Conservation (phyloP, 2,888 invertebrate species). For the Acrocyrtus sp. region DNA sequence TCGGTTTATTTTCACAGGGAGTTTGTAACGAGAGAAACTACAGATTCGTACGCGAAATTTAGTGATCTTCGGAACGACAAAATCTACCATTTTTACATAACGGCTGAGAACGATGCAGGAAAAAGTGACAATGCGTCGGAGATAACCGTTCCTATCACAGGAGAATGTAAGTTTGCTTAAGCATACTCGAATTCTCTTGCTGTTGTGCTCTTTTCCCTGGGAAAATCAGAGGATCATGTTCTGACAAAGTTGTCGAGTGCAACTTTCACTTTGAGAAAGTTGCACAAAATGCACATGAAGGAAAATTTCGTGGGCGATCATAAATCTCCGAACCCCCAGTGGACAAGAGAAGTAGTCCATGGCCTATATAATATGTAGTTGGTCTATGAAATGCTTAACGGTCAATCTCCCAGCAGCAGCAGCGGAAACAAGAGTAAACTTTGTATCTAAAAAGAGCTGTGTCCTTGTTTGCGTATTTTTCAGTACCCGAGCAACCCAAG, state of each 20-base stretch:
- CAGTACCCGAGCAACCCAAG: slow-evolving; percentile 69
- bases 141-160: slow-evolving; percentile 73
- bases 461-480: slow-evolving; percentile 31
- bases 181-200: not conserved
- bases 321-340: not conserved
- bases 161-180: slow-evolving; percentile 69
- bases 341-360: not conserved
- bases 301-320: too few species aligned
- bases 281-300: too few species aligned
- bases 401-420: too few species aligned
- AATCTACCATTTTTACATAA: slow-evolving; percentile 71
- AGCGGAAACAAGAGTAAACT: too few species aligned
- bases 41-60: slow-evolving; percentile 72
- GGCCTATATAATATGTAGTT: not conserved
- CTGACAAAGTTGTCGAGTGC: too few species aligned
- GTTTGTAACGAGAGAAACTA: too few species aligned
- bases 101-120: slow-evolving; percentile 74
- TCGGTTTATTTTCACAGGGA: slow-evolving; percentile 4
- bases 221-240: too few species aligned
- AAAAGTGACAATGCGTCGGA: slow-evolving; percentile 71
- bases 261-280: too few species aligned
- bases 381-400: too few species aligned
- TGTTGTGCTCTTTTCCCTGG: not conserved
- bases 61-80: slow-evolving; percentile 67
- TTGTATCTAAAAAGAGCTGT: too few species aligned